Conservation (phyloP, 2,113 vertebrate species). For the Pseudopipra pipra region DNA sequence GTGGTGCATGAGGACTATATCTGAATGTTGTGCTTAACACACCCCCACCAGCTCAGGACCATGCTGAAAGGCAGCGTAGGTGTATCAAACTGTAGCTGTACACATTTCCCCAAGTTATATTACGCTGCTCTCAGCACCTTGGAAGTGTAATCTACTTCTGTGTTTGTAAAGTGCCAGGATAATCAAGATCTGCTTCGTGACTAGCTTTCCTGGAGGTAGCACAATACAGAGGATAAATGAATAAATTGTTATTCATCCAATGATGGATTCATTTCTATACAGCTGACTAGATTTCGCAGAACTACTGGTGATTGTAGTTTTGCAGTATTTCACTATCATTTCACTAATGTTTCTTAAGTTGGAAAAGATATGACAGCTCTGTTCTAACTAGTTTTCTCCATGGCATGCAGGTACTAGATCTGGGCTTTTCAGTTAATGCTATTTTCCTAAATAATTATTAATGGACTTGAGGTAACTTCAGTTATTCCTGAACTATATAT, state of each 20-base stretch:
- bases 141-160: background rate
- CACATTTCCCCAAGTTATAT: rapidly evolving
- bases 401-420: background rate
- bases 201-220: background rate
- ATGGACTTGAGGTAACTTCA: background rate
- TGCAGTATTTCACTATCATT: background rate
- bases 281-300: rapidly evolving
- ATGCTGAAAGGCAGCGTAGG: background rate
- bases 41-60: background rate
- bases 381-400: background rate
- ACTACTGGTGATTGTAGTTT: background rate
- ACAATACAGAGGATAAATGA: background rate
- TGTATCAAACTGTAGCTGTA: background rate
- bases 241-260: background rate
- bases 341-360: background rate
- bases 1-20: background rate
- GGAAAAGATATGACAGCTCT: background rate
- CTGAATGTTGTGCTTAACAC: background rate
- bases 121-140: background rate
- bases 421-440: background rate
- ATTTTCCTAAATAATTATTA: background rate
- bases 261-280: background rate
- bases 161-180: background rate
- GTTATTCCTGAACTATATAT: background rate
- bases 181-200: background rate